Evolutionary conservation across 1,140 invertebrate genomes (phyloP).

Genomic region (Steinernema khuongi): DNA sequence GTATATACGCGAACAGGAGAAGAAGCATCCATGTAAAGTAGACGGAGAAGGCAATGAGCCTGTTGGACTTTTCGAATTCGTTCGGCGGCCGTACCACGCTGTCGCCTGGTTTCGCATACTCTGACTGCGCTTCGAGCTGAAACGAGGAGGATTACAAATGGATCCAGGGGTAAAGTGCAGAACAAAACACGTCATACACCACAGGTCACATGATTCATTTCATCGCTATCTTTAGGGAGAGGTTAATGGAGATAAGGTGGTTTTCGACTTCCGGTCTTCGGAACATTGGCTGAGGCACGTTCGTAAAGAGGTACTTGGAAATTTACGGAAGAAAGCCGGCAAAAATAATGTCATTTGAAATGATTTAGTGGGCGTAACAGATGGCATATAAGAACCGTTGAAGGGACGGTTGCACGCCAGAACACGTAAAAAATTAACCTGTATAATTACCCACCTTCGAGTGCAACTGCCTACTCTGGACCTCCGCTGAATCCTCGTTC

Average conservation of each 20-base stretch:
- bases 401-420: too few species aligned
- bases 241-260: too few species aligned
- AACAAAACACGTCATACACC: not conserved
- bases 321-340: too few species aligned
- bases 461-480: not conserved
- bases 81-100: slow-evolving; percentile 28
- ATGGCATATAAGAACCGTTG: too few species aligned
- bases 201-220: not conserved
- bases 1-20: slow-evolving; percentile 46
- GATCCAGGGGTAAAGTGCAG: not conserved
- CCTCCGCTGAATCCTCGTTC: not conserved
- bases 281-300: too few species aligned
- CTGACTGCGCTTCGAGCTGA: not conserved
- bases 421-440: too few species aligned
- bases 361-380: too few species aligned
- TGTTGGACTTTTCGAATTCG: slow-evolving; percentile 39
- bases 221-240: too few species aligned
- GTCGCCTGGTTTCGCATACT: not conserved
- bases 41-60: slow-evolving; percentile 45
- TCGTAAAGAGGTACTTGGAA: too few species aligned
- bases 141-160: not conserved
- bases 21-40: slow-evolving; percentile 55
- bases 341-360: too few species aligned
- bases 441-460: slow-evolving; percentile 1
- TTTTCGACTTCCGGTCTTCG: too few species aligned